A percentile compares a stretch with the other conserved stretches of the same genome.
These are phyloP conservation scores for Reinhardtius hippoglossoides DNA, from an alignment of 2,113 vertebrate genomes.

Conservation along the genomic window DNA sequence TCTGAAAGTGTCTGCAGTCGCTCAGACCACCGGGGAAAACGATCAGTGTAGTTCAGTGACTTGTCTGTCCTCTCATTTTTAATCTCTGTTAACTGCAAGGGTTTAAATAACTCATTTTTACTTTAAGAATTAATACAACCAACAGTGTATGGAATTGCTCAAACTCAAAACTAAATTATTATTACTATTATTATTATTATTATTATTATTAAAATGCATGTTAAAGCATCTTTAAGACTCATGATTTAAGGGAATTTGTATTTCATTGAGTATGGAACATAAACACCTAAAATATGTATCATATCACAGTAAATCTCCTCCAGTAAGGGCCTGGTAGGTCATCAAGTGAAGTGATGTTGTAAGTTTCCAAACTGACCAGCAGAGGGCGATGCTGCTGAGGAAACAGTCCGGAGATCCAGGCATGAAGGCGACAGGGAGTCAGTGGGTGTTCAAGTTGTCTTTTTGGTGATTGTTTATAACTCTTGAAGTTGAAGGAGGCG, in stretches of 20 bases:
- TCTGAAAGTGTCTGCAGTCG: too few relatives aligned
- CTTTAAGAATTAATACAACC: too few relatives aligned
- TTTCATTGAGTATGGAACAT: neutral
- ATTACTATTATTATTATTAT: too few relatives aligned
- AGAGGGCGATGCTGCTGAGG: conserved; percentile 48
- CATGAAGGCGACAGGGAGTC: neutral
- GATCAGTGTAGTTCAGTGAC: too few relatives aligned
- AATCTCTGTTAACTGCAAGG: too few relatives aligned
- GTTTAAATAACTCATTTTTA: too few relatives aligned
- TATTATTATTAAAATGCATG: neutral
- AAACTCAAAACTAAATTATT: too few relatives aligned
- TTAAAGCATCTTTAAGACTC: neutral
- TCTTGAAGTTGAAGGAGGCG: too few relatives aligned
- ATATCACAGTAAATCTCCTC: neutral
- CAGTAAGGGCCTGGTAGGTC: neutral
- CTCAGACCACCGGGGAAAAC: neutral
- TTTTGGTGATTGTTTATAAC: neutral
- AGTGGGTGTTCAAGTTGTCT: neutral
- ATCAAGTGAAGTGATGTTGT: neutral
- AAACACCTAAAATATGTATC: neutral
- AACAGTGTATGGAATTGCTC: too few relatives aligned
- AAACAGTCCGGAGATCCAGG: neutral
- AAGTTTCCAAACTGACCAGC: conserved; percentile 46
- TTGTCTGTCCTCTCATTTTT: neutral
- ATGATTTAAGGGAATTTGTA: too few relatives aligned